These are phyloP conservation scores for Heliconius sara DNA, from an alignment of 2,888 invertebrate genomes.

Conservation along the genomic window DNA sequence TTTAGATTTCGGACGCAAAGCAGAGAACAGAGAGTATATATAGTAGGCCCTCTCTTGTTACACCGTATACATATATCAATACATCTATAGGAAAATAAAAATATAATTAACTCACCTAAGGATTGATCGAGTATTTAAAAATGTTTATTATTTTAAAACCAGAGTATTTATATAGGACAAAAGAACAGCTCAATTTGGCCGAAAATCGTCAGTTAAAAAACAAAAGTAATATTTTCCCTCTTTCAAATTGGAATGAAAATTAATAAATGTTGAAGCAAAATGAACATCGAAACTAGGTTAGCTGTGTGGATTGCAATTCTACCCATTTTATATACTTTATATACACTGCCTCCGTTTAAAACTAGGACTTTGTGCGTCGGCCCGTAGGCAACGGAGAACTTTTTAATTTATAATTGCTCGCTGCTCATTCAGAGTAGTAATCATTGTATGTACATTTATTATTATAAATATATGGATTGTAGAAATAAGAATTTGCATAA, in stretches of 20 bases:
- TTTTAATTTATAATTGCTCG: slow-evolving; percentile 28
- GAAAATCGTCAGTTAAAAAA: slow-evolving; percentile 1
- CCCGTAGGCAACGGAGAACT: slow-evolving; percentile 18
- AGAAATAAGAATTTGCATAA: not conserved
- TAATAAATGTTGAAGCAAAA: slow-evolving; percentile 29
- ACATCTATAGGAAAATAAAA: no score
- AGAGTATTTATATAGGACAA: not conserved
- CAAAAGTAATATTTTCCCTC: slow-evolving; percentile 20
- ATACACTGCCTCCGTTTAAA: slow-evolving; percentile 15
- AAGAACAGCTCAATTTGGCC: not conserved
- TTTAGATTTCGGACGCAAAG: not conserved
- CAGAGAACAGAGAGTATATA: not conserved
- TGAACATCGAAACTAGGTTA: slow-evolving; percentile 42
- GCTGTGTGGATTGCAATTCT: slow-evolving; percentile 27
- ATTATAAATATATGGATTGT: not conserved
- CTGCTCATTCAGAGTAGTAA: not conserved
- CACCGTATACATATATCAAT: no score
- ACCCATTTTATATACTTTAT: slow-evolving; percentile 36
- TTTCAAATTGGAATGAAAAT: slow-evolving; percentile 16
- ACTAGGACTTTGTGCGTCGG: slow-evolving; percentile 30
- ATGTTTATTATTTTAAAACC: not conserved
- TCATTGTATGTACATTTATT: not conserved
- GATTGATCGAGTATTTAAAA: not conserved
- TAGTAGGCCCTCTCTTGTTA: not conserved
- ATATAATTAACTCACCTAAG: no score